Conservation (phyloP, 1,140 invertebrate genomes). For the Drosophila murphyi region DNA sequence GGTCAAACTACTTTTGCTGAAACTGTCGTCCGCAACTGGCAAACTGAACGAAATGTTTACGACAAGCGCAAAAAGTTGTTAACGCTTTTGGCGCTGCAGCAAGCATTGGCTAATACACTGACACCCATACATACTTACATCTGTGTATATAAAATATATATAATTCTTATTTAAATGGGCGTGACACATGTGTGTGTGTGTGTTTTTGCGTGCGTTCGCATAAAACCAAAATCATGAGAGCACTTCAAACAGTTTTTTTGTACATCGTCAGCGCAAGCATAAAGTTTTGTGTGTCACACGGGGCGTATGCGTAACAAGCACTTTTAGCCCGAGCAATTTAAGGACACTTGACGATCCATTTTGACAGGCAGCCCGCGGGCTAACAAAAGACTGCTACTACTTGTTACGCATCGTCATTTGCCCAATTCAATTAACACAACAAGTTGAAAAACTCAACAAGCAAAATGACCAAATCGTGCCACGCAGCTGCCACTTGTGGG, state of each 20-base stretch:
- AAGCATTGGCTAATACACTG: constrained; percentile 18
- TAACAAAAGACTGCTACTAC: constrained; percentile 57
- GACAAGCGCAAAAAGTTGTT: constrained; percentile 47
- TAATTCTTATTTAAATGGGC: constrained; percentile 43
- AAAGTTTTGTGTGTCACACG: constrained; percentile 71
- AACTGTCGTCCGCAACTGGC: constrained; percentile 34
- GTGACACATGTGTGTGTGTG: constrained; percentile 19
- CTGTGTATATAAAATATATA: neutral
- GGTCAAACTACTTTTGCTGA: constrained; percentile 54
- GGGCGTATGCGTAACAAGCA: constrained; percentile 71
- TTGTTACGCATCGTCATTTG: constrained; percentile 49
- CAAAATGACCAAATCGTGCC: constrained; percentile 51
- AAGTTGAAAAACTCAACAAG: constrained; percentile 52
- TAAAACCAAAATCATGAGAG: constrained; percentile 43
- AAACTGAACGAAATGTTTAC: constrained; percentile 51
- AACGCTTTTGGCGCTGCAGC: constrained; percentile 33
- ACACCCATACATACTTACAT: neutral
- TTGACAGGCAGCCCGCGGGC: constrained; percentile 52
- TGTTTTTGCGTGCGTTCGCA: constrained; percentile 23
- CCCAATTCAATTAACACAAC: constrained; percentile 73
- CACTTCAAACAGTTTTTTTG: constrained; percentile 46
- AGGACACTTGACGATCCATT: constrained; percentile 41
- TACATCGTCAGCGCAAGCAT: constrained; percentile 47
- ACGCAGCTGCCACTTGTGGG: constrained; percentile 13
- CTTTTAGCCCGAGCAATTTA: constrained; percentile 49